These are phyloP conservation scores for Drosophila infuscata DNA, from an alignment of 2,888 invertebrate species.

Conservation along the genomic window DNA sequence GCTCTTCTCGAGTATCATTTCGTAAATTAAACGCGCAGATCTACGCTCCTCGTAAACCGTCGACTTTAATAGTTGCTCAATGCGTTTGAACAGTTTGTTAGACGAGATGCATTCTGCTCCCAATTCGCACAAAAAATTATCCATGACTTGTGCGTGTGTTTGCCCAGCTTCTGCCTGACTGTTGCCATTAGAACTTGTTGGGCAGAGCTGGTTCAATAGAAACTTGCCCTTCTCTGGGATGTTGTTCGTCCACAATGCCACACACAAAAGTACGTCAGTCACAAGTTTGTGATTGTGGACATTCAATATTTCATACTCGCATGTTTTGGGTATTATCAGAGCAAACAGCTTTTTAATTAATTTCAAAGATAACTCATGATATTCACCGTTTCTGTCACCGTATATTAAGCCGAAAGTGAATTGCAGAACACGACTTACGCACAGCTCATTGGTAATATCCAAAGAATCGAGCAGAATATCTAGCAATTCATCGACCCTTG, in stretches of 20 bases:
- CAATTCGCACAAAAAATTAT: conserved; percentile 3
- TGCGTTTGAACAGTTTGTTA: conserved; percentile 1
- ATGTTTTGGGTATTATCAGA: background rate
- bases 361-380: conserved; percentile 9
- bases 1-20: conserved; percentile 8
- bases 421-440: background rate
- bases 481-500: background rate
- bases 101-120: background rate
- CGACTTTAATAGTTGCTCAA: background rate
- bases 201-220: conserved; percentile 1
- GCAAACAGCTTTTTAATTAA: conserved; percentile 7
- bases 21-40: conserved; percentile 5
- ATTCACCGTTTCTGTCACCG: background rate
- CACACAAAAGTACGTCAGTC: background rate
- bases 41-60: background rate
- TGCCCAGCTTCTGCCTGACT: background rate
- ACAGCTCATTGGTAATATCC: background rate
- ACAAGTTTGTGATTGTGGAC: background rate
- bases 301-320: background rate
- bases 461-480: conserved; percentile 14
- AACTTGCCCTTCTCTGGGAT: conserved; percentile 2
- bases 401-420: conserved; percentile 5
- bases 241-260: conserved; percentile 9
- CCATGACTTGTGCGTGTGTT: background rate
- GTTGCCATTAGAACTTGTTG: background rate